Base-by-base conservation (phyloP, 37 sponge, comb jelly and placozoan species). In the Hormiphora californensis region DNA sequence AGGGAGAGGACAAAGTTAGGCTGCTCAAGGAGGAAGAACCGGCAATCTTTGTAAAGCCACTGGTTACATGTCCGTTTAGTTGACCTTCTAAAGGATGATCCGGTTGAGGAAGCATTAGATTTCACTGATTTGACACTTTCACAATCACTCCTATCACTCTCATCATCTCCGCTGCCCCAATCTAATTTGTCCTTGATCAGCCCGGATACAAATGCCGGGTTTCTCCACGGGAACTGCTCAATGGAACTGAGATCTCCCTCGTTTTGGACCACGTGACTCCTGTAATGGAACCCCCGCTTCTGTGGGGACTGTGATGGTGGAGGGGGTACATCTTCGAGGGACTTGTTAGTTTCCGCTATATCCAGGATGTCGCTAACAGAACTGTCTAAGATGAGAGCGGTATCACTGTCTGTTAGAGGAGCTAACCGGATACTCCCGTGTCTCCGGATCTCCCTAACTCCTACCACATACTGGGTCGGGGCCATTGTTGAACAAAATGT, bases 201-300 rank as follows among this genome's bases (percentile, higher is more conserved):
- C 39, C 68, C 68, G 8, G 68, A 15, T 36, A 39, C 36, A 25
- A 65, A 65, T 1, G 68, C 68, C 12, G 68, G 68, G 68, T 65
- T 65, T 34, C 68, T 65, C 68, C 68, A 65, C 35, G 68, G 68
- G 38, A 25, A 65, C 38, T 65, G 68, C 68, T 65, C 68, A 19
- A 65, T 65, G 38, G 36, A 36, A 8, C 25, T 39, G 3, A 65
- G 68, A 32, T 65, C 68, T 5, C 38, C 36, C 36, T 65, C 68
- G 38, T 65, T 65, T 19, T 65, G 68, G 19, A 36, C 31, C 7
- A 65, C 68, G 21, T 65, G 68, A 4, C 38, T 36, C 25, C 36
- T 65, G 27, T 36, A 25, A 25, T 65, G 68, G 21, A 17, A 65
- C n/a, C n/a, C n/a, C n/a, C n/a, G n/a, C n/a, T n/a, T n/a, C n/a